Base-by-base conservation (phyloP, 2,888 invertebrate genomes). In the Aporophyla nigra region DNA sequence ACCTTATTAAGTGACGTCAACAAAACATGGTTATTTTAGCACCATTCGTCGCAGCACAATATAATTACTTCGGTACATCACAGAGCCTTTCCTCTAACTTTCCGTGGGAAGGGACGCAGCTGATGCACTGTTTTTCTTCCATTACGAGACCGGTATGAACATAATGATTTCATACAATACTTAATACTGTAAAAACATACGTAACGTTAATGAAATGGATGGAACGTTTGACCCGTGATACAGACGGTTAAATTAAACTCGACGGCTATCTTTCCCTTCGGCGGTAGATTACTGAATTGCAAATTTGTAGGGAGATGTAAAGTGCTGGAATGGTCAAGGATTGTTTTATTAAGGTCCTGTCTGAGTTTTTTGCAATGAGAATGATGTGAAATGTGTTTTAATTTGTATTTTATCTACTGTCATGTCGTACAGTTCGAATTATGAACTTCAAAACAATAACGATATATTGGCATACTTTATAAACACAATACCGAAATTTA, bases 201-300 rank as follows among this genome's bases (percentile, higher is more conserved):
- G 74, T 65, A 67, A 69, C 58, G n/a, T 68, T 84, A 87, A 81
- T 75, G 56, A 85, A 88, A 86, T 82, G 76, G 71, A 80, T 80
- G 76, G 75, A 83, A 83, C 83, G 67, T 79, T 82, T 87, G 83
- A 86, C 81, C 87, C 76, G 72, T 84, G 77, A 83, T 80, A 85
- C 71, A 88, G 78, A 83, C 91, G 73, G 89, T 84, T 89, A 90
- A 91, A 91, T 92, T 91, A 91, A 92, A 91, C 90, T 89, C 85
- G 68, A 84, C 81, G 74, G 81, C 85, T 87, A 90, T 90, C 90
- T 90, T 92, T 91, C 90, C 90, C 91, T 90, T 90, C 80, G 86
- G 82, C 87, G 88, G 88, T 89, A 91, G 91, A 93, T 93, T 90
- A 91, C 91, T 92, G 92, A 93, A 93, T 93, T 93, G 92, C 92